These are phyloP conservation scores for Phyllotreta striolata DNA, from an alignment of 2,888 invertebrate genomes.

Conservation along the genomic window DNA sequence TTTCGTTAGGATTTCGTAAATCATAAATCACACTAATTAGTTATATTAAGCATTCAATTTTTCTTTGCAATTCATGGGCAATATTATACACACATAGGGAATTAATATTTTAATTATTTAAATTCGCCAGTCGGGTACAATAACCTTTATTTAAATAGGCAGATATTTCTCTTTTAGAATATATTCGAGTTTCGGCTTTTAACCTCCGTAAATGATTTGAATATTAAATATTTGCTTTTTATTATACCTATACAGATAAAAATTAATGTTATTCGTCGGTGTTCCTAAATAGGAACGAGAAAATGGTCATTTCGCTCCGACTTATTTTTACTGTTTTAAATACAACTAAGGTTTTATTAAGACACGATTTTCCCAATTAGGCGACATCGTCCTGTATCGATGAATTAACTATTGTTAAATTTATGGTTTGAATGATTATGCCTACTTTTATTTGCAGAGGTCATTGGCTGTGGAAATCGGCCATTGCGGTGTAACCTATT, in stretches of 20 bases:
- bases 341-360: not conserved
- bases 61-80: too few species aligned
- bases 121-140: too few species aligned
- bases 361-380: constrained; percentile 3
- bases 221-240: constrained; percentile 9
- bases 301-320: not conserved
- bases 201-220: not conserved
- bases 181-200: constrained; percentile 3
- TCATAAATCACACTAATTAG: too few species aligned
- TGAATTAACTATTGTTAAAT: not conserved
- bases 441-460: not conserved
- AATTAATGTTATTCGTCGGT: not conserved
- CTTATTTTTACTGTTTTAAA: not conserved
- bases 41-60: too few species aligned
- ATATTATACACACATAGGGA: too few species aligned
- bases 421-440: not conserved
- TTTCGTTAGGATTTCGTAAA: too few species aligned
- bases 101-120: too few species aligned
- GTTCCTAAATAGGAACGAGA: constrained; percentile 2
- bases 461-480: not conserved
- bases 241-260: constrained; percentile 4
- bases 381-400: not conserved
- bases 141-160: too few species aligned
- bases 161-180: too few species aligned
- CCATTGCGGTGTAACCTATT: too few species aligned